phyloP scores from a whole-genome alignment of 2,113 vertebrate species.

The Tauraco erythrolophus region DNA sequence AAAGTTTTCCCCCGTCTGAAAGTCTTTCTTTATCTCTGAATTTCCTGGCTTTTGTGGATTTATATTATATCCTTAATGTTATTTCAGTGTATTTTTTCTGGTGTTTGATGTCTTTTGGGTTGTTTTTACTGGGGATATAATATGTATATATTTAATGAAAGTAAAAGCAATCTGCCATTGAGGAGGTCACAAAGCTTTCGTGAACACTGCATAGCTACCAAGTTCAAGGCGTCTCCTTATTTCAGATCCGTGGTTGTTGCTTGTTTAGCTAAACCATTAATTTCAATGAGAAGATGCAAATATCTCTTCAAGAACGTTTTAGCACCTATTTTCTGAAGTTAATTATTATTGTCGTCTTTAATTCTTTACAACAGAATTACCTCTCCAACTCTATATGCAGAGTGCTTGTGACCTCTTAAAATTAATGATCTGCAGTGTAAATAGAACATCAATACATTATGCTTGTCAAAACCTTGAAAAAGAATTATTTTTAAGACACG shows the following conservation, averaged over 20 bases:
- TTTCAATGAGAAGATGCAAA: not conserved
- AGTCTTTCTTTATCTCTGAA: conserved; percentile 67
- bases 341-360: not conserved
- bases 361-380: not conserved
- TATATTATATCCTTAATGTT: conserved; percentile 65
- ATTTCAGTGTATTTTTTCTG: conserved; percentile 55
- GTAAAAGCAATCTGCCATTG: conserved; percentile 42
- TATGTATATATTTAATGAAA: conserved; percentile 47
- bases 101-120: conserved; percentile 55
- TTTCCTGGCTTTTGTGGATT: conserved; percentile 71
- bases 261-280: not conserved
- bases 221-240: not conserved
- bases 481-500: fast-evolving
- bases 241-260: not conserved
- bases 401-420: not conserved
- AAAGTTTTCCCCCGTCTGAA: conserved; percentile 55
- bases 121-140: conserved; percentile 55
- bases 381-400: not conserved
- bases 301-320: not conserved
- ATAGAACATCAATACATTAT: not conserved
- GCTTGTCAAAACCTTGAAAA: not conserved
- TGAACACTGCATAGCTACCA: not conserved
- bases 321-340: not conserved
- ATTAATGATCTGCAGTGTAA: not conserved
- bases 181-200: conserved; percentile 10